phyloP scores from a whole-genome alignment of 1,140 invertebrate species.

The Aphis gossypii region DNA sequence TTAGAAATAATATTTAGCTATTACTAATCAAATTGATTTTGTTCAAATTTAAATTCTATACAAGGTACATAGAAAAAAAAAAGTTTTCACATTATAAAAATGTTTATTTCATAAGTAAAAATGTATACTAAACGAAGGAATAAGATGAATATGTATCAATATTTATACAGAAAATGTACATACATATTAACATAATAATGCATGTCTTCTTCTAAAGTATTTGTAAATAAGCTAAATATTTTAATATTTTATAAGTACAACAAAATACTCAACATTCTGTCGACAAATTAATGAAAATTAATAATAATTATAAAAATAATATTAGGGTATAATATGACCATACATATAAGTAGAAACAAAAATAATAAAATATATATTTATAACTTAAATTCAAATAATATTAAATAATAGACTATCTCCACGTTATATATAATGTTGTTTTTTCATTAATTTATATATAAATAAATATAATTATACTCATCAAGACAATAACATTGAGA shows the following conservation, averaged over 20 bases:
- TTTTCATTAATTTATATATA: constrained; percentile 22
- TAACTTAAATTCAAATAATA: constrained; percentile 57
- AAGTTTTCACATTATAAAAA: neutral
- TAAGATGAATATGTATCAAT: neutral
- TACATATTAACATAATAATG: constrained; percentile 2
- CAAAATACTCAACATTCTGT: neutral
- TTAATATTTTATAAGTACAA: constrained; percentile 37
- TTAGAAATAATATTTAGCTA: neutral
- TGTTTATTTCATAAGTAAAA: constrained; percentile 5
- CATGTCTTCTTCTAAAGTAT: neutral
- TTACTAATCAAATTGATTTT: neutral
- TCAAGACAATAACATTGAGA: constrained; percentile 38
- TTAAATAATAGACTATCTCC: constrained; percentile 50
- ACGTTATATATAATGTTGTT: constrained; percentile 15
- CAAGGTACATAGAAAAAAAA: neutral
- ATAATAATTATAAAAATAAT: constrained; percentile 47
- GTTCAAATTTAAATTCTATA: neutral
- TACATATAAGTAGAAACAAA: constrained; percentile 58
- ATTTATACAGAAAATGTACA: constrained; percentile 10
- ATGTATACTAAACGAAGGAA: constrained; percentile 29
- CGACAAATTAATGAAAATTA: neutral
- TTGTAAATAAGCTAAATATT: constrained; percentile 32
- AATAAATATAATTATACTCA: constrained; percentile 17
- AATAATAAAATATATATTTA: constrained; percentile 58
- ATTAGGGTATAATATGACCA: constrained; percentile 32